Evolutionary conservation across 2,888 invertebrate genomes (phyloP), one percentile per base, ranked within the genome.

Genomic region (Stramonita haemastoma): DNA sequence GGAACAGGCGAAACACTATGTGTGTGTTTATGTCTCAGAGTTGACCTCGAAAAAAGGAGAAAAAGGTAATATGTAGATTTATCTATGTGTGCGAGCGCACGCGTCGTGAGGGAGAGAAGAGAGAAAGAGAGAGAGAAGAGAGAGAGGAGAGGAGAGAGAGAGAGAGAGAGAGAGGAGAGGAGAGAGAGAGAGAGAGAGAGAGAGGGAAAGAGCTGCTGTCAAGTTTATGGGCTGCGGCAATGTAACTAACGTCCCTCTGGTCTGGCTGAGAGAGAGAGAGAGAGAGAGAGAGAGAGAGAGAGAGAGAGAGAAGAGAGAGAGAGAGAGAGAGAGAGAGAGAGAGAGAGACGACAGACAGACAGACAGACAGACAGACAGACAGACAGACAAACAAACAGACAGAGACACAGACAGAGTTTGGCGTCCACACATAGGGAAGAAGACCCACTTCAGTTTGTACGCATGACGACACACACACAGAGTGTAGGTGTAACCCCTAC

Each of bases 161-260:
- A 85, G 46, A 85, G 85, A 19, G 36, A 46, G 56, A 85, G 56
- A 85, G 85, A 19, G 85, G 70, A 19, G 70, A 70, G 57, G 57
- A 17, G 57, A 13, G 57, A 57, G 17, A 13, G 57, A 22, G 70
- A 26, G 19, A 8, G 70, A 19, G 19, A 6, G 70, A 17, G 26
- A 19, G 26, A 70, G 19, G 70, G 70, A 26, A 70, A 70, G 73
- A 73, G 26, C 73, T n/a, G n/a, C 70, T 29, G 15, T n/a, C 29
- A 73, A 13, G 26, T n/a, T 11, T 46, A 46, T 46, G 46, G 46
- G 46, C 46, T 46, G 8, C 46, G 46, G 46, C 46, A 46, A 46
- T 46, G 46, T 46, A 46, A 46, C 46, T 46, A 46, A 46, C 46
- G 46, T 46, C 46, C 8, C 4, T 8, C 46, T 46, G 46, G 46